These are phyloP conservation scores for Hemiprocne comata DNA, from an alignment of 2,113 vertebrate species.

Conservation along the genomic window DNA sequence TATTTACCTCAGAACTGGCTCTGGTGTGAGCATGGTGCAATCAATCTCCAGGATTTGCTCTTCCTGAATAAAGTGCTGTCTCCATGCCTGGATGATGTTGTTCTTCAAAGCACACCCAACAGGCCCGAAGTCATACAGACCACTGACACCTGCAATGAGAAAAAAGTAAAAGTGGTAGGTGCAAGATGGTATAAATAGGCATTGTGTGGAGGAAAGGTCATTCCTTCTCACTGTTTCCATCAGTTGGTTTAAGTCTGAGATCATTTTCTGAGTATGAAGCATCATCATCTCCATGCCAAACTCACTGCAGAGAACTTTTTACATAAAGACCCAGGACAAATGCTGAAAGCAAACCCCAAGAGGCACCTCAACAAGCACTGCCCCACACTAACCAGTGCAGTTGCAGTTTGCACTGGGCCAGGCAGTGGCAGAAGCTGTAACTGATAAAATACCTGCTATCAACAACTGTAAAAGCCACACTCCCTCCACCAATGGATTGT, in stretches of 20 bases:
- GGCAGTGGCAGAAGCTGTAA: not conserved
- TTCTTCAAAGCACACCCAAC: constrained; percentile 98
- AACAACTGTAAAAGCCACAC: not conserved
- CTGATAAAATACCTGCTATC: not conserved
- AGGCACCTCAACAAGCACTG: not conserved
- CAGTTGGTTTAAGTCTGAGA: not conserved
- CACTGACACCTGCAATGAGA: constrained; percentile 88
- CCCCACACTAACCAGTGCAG: not conserved
- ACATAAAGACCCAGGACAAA: not conserved
- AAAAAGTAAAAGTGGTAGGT: not conserved
- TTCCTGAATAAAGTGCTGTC: constrained; percentile 98
- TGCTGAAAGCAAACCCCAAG: not conserved
- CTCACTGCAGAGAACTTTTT: not conserved
- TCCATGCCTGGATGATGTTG: constrained; percentile 95
- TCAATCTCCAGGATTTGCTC: constrained; percentile 98
- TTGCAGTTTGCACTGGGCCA: not conserved
- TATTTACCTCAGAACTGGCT: constrained; percentile 91
- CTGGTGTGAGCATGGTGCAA: constrained; percentile 97
- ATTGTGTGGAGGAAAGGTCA: not conserved
- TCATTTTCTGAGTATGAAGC: not conserved
- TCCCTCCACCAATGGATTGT: not conserved
- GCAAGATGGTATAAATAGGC: not conserved
- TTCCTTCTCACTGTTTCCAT: not conserved
- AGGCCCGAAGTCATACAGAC: constrained; percentile 95
- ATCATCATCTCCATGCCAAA: not conserved